phyloP scores from a whole-genome alignment of 2,113 vertebrate species.

The Ivindomyrus marchei region DNA sequence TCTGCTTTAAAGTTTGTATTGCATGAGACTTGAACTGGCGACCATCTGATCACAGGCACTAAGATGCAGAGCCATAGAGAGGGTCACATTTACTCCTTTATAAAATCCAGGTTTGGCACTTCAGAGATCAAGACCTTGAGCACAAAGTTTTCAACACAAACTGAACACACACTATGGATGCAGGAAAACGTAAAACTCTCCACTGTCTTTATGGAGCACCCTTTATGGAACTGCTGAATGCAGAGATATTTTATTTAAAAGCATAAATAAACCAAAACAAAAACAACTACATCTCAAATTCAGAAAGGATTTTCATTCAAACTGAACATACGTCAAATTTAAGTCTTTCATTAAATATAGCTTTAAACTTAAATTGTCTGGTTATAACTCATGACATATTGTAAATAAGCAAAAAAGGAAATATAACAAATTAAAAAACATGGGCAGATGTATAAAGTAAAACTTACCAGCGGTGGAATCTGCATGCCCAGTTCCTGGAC shows the following conservation, averaged over 20 bases:
- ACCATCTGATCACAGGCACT: neutral
- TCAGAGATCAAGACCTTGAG: neutral
- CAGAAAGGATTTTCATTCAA: neutral
- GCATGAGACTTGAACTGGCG: neutral
- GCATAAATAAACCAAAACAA: neutral
- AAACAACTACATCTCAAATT: neutral
- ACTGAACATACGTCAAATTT: neutral
- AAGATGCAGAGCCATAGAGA: neutral
- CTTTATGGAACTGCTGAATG: neutral
- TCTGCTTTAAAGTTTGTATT: neutral
- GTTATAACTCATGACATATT: neutral
- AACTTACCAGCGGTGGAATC: slow-evolving; percentile 55
- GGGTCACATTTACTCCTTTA: neutral
- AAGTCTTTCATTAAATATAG: neutral
- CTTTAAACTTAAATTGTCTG: neutral
- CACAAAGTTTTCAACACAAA: neutral
- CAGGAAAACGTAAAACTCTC: neutral
- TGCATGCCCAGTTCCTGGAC: slow-evolving; percentile 73
- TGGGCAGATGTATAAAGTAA: neutral
- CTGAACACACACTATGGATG: neutral
- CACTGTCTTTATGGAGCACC: neutral
- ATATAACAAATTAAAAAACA: neutral
- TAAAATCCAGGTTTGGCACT: neutral
- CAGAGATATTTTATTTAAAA: neutral
- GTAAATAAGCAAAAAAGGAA: neutral